phyloP scores from a whole-genome alignment of 1,140 invertebrate species.

The Ruditapes philippinarum region DNA sequence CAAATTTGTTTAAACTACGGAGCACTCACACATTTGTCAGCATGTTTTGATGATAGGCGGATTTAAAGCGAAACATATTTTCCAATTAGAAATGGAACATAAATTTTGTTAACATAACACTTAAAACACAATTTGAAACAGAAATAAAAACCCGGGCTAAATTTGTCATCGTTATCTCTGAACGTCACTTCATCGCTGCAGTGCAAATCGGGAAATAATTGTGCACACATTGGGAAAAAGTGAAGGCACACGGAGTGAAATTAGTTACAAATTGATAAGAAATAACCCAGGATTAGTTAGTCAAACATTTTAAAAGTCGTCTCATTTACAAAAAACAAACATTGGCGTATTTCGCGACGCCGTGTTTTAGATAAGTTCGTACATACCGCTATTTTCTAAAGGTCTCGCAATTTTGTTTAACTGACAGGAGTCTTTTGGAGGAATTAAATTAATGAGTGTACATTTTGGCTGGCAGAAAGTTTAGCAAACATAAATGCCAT shows the following conservation, averaged over 20 bases:
- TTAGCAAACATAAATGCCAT: too few relatives aligned
- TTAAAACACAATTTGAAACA: slow-evolving; percentile 34
- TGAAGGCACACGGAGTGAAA: neutral
- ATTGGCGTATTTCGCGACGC: slow-evolving; percentile 3
- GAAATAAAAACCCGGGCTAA: neutral
- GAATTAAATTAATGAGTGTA: too few relatives aligned
- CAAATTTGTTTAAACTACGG: too few relatives aligned
- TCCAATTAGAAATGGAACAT: neutral
- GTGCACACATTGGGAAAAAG: neutral
- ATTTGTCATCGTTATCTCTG: slow-evolving; percentile 15
- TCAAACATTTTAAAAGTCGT: slow-evolving; percentile 8
- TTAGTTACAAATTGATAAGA: slow-evolving; percentile 34
- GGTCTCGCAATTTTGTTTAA: neutral
- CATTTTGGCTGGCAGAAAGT: too few relatives aligned
- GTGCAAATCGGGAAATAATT: neutral
- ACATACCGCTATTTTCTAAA: neutral
- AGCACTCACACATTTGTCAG: neutral
- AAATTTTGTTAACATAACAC: neutral
- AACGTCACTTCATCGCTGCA: neutral
- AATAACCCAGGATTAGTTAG: neutral
- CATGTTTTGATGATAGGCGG: neutral
- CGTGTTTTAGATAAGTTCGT: neutral
- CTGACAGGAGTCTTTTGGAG: too few relatives aligned
- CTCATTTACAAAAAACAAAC: slow-evolving; percentile 5
- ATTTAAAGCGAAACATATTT: neutral